Base-by-base conservation (phyloP, 2,113 vertebrate species). In the Nyctereutes procyonoides region DNA sequence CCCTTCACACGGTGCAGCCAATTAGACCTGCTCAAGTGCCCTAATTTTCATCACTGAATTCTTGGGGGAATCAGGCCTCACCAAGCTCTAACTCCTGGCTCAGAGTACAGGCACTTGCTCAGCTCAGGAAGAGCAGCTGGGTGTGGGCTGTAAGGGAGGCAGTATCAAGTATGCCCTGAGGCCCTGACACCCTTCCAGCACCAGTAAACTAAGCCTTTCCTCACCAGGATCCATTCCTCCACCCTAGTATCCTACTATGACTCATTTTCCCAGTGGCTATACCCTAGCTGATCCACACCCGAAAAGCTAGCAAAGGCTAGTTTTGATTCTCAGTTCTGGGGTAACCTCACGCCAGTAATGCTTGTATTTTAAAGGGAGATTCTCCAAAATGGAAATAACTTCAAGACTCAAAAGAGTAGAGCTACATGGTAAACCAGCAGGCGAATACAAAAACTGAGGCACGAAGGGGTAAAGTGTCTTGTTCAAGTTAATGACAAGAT, bases 21-120 rank as follows among this genome's bases (percentile, higher is more conserved):
- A 69, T 60, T 95, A 93, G 90, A 95, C 69, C 84, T 69, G 56
- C 80, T 87, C 60, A 89, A 51, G 58, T 88, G 93, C 7, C 83
- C 96, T 96, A 97, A 95, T 96, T 98, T 92, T 58, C 88, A 92
- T 84, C 71, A 90, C 55, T n/a, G n/a, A 95, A 93, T 97, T 94
- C 97, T 97, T 60, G 0, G 0, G 24, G 86, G 96, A 97, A 96
- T 95, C 69, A 90, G 1, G 28, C 60, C 65, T 97, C 53, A 58
- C 82, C 55, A 88, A n/a, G 65, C 81, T 94, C 51, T 1, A 24
- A 79, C 60, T 95, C 97, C 92, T 56, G 83, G 58, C n/a, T 69
- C 10, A 92, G 17, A 63, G 58, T 30, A 87, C 11, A 97, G 51
- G 74, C 56, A 87, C 11, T 69, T 10, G 14, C 48, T 96, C 79